Evolutionary conservation across 1,140 invertebrate genomes (phyloP), one percentile per base, ranked within the genome.

Genomic region (Andricus grossulariae): DNA sequence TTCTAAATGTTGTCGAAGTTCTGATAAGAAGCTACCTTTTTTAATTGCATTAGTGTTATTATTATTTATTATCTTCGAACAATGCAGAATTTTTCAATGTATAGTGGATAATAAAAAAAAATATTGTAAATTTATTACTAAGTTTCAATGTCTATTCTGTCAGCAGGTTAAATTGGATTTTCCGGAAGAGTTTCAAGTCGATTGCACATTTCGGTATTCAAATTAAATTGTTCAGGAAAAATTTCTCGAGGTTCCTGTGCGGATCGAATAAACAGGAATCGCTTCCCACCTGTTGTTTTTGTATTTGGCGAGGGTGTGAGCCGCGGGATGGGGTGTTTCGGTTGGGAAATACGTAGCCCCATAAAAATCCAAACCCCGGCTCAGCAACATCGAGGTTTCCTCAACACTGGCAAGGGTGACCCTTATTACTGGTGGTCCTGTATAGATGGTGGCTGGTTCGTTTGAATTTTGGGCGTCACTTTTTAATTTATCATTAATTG

Each of bases 281-380:
- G 60, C 75, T 80, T 83, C 82, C 83, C 83, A 90, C 89, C 87
- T 92, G 92, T 92, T 92, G 88, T 89, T 92, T 90, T 89, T 92
- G 88, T 89, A 92, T 87, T 90, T 90, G 84, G 82, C 89, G 81
- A 88, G 90, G 83, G 88, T 90, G 88, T 89, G 88, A 76, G 93
- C 91, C 72, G 92, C 93, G 25, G 93, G 92, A 82, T 94, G 93
- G 70, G 94, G 93, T 71, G 95, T 92, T 85, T 96, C 96, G 8
- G 95, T 96, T 45, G 96, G 96, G 91, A 97, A 97, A 92, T 95
- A 96, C 3, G 96, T 97, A 57, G 96, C 95, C 39, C 95, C 96
- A 85, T 96, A 97, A 92, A 97, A 97, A 90, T 97, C 96, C 60
- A 97, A 92, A 15, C 96, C 96, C 84, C 96, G 95, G 88, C 96